A percentile compares a stretch with the other conserved stretches of the same genome.
These are phyloP conservation scores for Canis aureus DNA, from an alignment of 2,113 vertebrate genomes.

Conservation along the genomic window DNA sequence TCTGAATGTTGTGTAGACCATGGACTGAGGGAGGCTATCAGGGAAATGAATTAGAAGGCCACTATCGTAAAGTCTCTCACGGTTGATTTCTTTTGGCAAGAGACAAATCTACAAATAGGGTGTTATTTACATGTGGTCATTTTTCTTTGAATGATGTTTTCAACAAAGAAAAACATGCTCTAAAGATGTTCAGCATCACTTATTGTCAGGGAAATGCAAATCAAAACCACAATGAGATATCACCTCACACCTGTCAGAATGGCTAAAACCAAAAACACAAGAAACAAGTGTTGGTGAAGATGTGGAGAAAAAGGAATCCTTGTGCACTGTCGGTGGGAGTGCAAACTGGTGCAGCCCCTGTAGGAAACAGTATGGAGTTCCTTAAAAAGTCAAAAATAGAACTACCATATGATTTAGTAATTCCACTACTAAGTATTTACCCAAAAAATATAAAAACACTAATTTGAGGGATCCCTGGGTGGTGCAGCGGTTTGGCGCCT, in stretches of 20 bases:
- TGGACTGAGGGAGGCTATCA: not conserved
- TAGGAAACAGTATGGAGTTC: not conserved
- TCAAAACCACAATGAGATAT: not conserved
- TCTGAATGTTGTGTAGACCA: not conserved
- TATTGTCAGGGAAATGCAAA: not conserved
- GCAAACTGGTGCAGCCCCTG: not conserved
- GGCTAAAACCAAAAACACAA: not conserved
- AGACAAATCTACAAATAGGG: slow-evolving; percentile 12
- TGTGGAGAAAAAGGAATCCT: not conserved
- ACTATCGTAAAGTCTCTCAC: not conserved
- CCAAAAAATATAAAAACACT: not conserved
- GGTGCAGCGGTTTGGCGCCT: no score
- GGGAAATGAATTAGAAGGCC: not conserved
- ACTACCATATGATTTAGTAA: not conserved
- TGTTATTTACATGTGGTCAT: not conserved
- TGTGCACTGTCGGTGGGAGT: not conserved
- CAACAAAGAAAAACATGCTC: not conserved
- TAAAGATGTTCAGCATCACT: not conserved
- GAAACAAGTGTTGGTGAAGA: not conserved
- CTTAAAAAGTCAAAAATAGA: not conserved
- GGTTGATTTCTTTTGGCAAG: not conserved
- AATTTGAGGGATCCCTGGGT: not conserved
- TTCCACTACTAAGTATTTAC: not conserved
- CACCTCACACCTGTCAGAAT: not conserved
- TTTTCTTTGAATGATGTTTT: slow-evolving; percentile 42